Percentiles rank a stretch among this genome's conserved stretches.
Evolutionary conservation across 2,888 invertebrate species (phyloP).

Genomic region (Microctonus hyperodae): DNA sequence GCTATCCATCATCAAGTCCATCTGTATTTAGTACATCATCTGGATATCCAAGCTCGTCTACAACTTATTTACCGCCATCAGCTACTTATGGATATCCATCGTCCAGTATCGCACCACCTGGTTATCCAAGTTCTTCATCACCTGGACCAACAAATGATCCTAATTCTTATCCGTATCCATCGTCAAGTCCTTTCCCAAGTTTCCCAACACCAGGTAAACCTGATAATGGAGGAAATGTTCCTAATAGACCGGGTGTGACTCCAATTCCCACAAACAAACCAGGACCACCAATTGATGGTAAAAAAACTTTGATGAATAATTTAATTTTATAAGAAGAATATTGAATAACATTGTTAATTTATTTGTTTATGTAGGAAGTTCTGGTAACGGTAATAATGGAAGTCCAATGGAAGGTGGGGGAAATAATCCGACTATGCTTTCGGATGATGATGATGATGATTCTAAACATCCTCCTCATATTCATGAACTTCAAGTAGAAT

Average conservation of each 20-base stretch:
- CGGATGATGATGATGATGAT: constrained; percentile 68
- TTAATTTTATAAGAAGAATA: background rate
- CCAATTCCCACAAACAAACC: constrained; percentile 3
- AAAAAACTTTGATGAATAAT: background rate
- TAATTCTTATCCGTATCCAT: constrained; percentile 28
- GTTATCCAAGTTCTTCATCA: constrained; percentile 24
- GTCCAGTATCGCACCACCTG: constrained; percentile 31
- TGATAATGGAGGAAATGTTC: constrained; percentile 19
- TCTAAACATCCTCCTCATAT: constrained; percentile 79
- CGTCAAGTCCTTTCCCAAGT: constrained; percentile 22
- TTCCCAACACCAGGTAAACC: constrained; percentile 35
- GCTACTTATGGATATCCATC: constrained; percentile 31
- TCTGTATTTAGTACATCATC: constrained; percentile 38
- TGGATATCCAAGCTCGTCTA: constrained; percentile 14
- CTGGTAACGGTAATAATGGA: constrained; percentile 10
- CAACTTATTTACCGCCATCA: constrained; percentile 8
- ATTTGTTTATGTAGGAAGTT: background rate
- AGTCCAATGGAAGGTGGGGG: constrained; percentile 32
- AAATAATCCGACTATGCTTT: constrained; percentile 32
- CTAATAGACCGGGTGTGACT: constrained; percentile 1
- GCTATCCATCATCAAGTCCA: constrained; percentile 48
- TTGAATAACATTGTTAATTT: background rate
- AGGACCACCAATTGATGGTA: constrained; percentile 19
- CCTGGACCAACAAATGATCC: constrained; percentile 5
- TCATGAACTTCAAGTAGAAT: constrained; percentile 77